Evolutionary conservation across 2,797 vertebrate genomes (phyloP).

Genomic region (Ctenochaetus hawaiiensis): DNA sequence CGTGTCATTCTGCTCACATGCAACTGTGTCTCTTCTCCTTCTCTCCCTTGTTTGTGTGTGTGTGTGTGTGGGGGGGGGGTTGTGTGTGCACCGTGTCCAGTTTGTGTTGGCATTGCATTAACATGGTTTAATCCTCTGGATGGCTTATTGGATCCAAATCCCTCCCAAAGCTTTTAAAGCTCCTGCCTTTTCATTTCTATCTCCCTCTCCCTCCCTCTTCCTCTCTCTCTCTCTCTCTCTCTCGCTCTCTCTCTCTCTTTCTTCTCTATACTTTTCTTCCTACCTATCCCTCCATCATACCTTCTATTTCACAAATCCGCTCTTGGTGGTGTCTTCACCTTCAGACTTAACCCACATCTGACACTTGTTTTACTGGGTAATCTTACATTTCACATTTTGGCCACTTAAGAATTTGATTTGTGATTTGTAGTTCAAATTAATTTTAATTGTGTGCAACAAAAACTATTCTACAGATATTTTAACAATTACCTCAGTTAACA

Average conservation of each 20-base stretch:
- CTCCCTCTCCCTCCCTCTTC: constrained; percentile 23
- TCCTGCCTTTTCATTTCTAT: constrained; percentile 78
- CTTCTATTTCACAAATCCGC: constrained; percentile 21
- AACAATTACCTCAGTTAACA: neutral
- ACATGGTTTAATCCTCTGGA: constrained; percentile 82
- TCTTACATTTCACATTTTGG: neutral
- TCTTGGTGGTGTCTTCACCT: neutral
- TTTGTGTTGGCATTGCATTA: constrained; percentile 82
- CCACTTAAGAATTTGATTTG: neutral
- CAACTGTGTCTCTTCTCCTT: constrained; percentile 11
- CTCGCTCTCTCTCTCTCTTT: constrained; percentile 7
- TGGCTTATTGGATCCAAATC: constrained; percentile 86
- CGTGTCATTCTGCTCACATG: constrained; percentile 35
- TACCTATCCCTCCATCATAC: neutral
- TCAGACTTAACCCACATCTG: neutral
- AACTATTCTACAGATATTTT: constrained; percentile 6
- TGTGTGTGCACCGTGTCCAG: constrained; percentile 49
- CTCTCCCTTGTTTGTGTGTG: constrained; percentile 9
- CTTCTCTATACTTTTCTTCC: constrained; percentile 2
- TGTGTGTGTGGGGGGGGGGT: constrained; percentile 24
- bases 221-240: constrained; percentile 10
- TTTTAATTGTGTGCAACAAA: neutral
- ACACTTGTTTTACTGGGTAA: neutral
- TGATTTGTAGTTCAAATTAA: neutral
- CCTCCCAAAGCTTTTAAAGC: constrained; percentile 84